Percentiles rank a stretch among this genome's conserved stretches.
These are phyloP conservation scores for Oncorhynchus nerka DNA, from an alignment of 2,113 vertebrate species.

Conservation along the genomic window DNA sequence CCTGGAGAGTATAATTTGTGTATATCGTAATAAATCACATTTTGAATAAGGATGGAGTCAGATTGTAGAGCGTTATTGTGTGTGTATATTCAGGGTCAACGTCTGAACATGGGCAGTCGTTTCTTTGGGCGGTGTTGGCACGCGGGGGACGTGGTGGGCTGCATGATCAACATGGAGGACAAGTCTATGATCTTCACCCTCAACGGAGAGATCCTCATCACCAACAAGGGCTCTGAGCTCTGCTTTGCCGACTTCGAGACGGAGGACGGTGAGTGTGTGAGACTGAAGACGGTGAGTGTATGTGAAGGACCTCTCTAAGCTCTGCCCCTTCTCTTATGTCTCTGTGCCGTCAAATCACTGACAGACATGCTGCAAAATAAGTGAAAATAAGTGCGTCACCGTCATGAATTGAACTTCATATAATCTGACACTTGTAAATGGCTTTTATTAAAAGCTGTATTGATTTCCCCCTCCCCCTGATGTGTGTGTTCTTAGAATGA, in stretches of 20 bases:
- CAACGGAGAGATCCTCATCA: constrained; percentile 96
- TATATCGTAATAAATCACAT: not conserved
- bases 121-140: constrained; percentile 96
- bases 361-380: constrained; percentile 3
- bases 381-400: constrained; percentile 28
- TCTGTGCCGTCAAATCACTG: constrained; percentile 8
- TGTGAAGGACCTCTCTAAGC: not conserved
- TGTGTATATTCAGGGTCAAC: constrained; percentile 80
- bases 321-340: not conserved
- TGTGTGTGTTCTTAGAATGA: not conserved
- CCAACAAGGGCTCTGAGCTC: constrained; percentile 97
- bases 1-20: constrained; percentile 45
- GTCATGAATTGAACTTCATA: constrained; percentile 44
- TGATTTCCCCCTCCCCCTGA: not conserved
- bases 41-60: no score
- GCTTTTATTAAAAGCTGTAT: constrained; percentile 35
- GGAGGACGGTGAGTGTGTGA: constrained; percentile 62
- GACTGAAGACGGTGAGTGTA: not conserved
- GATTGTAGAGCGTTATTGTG: not conserved
- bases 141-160: constrained; percentile 93
- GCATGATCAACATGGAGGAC: constrained; percentile 98
- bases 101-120: constrained; percentile 89
- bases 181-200: constrained; percentile 98
- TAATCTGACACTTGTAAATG: constrained; percentile 52
- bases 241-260: constrained; percentile 96